A percentile compares a stretch with the other conserved stretches of the same genome.
Conservation (phyloP, 2,888 invertebrate species). For the Protula sp. region DNA sequence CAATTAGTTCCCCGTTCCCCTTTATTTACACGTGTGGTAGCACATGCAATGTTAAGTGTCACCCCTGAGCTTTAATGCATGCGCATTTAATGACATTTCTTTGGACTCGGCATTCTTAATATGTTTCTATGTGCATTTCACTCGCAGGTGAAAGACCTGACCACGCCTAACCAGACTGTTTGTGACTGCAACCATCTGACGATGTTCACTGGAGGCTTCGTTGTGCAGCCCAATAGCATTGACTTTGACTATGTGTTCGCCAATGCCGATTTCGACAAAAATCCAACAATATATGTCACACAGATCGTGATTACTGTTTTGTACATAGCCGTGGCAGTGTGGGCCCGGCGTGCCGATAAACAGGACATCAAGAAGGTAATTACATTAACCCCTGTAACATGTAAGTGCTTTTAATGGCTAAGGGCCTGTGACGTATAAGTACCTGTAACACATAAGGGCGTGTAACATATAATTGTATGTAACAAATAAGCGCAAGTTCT, state of each 20-base stretch:
- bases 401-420: no score
- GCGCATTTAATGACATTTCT: no score
- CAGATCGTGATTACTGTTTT: constrained; percentile 49
- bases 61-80: no score
- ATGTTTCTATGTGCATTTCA: no score
- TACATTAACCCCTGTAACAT: constrained; percentile 5
- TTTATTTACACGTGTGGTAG: no score
- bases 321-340: constrained; percentile 52
- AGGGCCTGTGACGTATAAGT: no score
- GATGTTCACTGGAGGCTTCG: constrained; percentile 55
- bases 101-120: no score
- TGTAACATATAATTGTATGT: no score
- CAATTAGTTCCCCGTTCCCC: no score
- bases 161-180: constrained; percentile 25
- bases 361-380: constrained; percentile 52
- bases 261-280: constrained; percentile 54
- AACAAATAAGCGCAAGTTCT: no score
- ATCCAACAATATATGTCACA: constrained; percentile 56
- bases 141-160: constrained; percentile 20
- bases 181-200: constrained; percentile 53
- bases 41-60: no score
- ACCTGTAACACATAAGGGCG: no score
- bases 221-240: constrained; percentile 56
- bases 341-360: constrained; percentile 54
- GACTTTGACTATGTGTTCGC: constrained; percentile 56